Percentiles rank a stretch among this genome's conserved stretches.
phyloP scores from a whole-genome alignment of 2,113 vertebrate species.

The Mormyrus lacerda region DNA sequence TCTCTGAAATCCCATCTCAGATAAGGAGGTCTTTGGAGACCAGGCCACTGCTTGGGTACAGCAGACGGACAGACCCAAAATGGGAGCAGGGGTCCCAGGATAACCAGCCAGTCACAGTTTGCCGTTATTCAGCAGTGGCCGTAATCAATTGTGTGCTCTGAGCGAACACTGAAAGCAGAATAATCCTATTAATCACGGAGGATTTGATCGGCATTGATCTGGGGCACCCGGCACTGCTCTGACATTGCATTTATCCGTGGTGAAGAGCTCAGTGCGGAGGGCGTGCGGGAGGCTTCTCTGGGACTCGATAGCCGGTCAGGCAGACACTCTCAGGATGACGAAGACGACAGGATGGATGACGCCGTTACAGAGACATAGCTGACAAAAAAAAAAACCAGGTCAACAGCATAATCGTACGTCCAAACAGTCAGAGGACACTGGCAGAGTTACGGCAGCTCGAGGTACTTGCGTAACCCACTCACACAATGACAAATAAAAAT shows the following conservation, averaged over 20 bases:
- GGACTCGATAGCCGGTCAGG: not conserved
- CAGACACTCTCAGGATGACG: not conserved
- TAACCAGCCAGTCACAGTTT: not conserved
- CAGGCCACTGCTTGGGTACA: not conserved
- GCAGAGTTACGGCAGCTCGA: not conserved
- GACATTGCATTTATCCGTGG: not conserved
- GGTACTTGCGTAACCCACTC: not conserved
- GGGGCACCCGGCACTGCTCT: not conserved
- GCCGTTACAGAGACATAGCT: not conserved
- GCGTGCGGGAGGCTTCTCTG: not conserved
- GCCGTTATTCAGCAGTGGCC: not conserved
- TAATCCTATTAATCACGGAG: conserved; percentile 27
- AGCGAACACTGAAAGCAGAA: conserved; percentile 9
- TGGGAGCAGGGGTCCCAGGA: not conserved
- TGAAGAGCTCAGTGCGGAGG: not conserved
- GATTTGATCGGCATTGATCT: conserved; percentile 20
- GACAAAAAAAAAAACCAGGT: not conserved
- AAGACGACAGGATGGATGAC: not conserved
- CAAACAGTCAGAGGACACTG: not conserved
- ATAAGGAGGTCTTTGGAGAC: not conserved
- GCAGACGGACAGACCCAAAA: not conserved
- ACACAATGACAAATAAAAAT: not conserved
- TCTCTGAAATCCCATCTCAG: not conserved
- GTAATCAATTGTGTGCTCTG: not conserved
- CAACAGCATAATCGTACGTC: not conserved